phyloP scores from a whole-genome alignment of 2,888 invertebrate species.

The Omphaloscelis lunosa region DNA sequence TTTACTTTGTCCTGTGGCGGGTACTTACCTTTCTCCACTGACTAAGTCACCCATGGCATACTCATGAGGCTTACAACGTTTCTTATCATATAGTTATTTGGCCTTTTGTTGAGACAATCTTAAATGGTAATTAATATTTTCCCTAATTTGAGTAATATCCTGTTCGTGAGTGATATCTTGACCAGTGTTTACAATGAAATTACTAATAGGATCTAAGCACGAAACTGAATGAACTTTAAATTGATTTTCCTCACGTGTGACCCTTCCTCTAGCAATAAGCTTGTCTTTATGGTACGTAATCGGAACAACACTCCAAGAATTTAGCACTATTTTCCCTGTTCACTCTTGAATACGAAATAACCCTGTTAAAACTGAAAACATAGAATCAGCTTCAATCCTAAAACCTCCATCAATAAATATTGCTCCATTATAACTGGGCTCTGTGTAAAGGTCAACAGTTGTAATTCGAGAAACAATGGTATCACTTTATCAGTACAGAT shows the following conservation, averaged over 20 bases:
- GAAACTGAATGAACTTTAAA: background rate
- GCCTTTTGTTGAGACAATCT: conserved; percentile 7
- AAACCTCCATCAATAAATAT: no score
- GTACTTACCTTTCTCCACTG: background rate
- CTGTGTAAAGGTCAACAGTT: no score
- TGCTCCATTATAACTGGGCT: no score
- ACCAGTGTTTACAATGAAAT: background rate
- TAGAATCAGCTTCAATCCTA: no score
- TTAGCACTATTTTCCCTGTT: background rate
- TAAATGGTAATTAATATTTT: background rate
- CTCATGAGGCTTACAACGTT: background rate
- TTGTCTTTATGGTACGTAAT: background rate
- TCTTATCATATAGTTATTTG: conserved; percentile 6
- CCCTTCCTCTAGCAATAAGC: background rate
- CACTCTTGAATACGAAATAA: background rate
- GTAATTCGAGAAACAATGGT: no score
- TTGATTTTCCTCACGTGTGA: background rate
- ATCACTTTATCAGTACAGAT: no score
- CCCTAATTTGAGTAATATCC: background rate
- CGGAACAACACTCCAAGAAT: background rate
- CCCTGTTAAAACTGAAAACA: no score
- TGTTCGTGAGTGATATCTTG: background rate
- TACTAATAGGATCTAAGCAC: background rate
- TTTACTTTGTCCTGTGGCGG: conserved; percentile 5
- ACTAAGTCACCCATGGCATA: background rate